Evolutionary conservation across 2,797 vertebrate genomes (phyloP).

Genomic region (Channallabes apus): DNA sequence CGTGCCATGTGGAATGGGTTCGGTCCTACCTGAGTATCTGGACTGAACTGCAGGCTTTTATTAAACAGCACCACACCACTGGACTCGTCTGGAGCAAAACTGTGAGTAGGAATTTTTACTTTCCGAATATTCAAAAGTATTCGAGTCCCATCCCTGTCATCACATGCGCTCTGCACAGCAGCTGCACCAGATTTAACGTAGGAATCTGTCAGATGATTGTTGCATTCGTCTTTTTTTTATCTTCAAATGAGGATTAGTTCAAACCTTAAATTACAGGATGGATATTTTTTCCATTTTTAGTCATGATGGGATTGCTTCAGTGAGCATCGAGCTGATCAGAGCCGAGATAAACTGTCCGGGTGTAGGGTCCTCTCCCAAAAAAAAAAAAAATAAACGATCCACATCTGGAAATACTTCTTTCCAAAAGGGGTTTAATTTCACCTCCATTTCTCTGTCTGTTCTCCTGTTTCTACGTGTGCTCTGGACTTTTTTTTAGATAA

Average conservation of each 20-base stretch:
- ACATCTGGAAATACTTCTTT: constrained; percentile 15
- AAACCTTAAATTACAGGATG: constrained; percentile 3
- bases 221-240: background rate
- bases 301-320: constrained; percentile 18
- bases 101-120: constrained; percentile 74
- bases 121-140: background rate
- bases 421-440: background rate
- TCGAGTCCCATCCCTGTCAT: background rate
- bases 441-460: background rate
- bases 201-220: background rate
- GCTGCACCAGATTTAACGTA: background rate
- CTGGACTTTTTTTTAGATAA: constrained; percentile 16
- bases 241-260: background rate
- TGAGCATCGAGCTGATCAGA: constrained; percentile 3
- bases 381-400: too few relatives aligned
- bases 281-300: constrained; percentile 48
- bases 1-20: constrained; percentile 93
- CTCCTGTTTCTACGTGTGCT: constrained; percentile 1
- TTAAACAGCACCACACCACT: constrained; percentile 90
- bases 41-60: constrained; percentile 91
- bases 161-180: background rate
- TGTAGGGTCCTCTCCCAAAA: constrained; percentile 1
- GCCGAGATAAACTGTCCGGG: constrained; percentile 6
- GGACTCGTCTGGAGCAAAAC: constrained; percentile 91
- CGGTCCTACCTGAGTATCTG: constrained; percentile 92